Evolutionary conservation across 1,140 invertebrate genomes (phyloP).

Genomic region (Macrocentrus cingulum): DNA sequence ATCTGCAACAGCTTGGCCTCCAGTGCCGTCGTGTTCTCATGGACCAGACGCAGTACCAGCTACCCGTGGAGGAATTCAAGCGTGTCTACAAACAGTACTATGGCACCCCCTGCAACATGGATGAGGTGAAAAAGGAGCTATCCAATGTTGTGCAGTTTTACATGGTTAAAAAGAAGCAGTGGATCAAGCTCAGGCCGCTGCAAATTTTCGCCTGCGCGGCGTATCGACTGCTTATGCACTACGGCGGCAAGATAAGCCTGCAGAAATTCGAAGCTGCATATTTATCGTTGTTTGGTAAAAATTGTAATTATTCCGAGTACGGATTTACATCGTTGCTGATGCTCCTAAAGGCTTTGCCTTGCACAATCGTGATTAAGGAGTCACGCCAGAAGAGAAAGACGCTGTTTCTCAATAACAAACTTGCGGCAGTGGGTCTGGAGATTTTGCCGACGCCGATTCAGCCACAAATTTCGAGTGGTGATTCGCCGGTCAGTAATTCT

Average conservation of each 20-base stretch:
- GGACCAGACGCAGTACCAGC: slow-evolving; percentile 58
- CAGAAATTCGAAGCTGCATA: slow-evolving; percentile 63
- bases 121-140: slow-evolving; percentile 58
- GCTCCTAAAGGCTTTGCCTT: slow-evolving; percentile 63
- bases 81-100: slow-evolving; percentile 57
- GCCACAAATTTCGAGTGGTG: slow-evolving; percentile 50
- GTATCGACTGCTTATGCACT: slow-evolving; percentile 60
- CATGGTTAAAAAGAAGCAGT: slow-evolving; percentile 41
- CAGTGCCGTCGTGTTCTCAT: slow-evolving; percentile 63
- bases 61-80: slow-evolving; percentile 58
- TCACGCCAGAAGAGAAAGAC: slow-evolving; percentile 49
- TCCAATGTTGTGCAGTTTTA: slow-evolving; percentile 49
- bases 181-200: slow-evolving; percentile 61
- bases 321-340: slow-evolving; percentile 59
- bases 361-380: slow-evolving; percentile 59
- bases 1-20: slow-evolving; percentile 54
- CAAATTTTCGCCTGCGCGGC: slow-evolving; percentile 64
- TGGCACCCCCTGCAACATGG: slow-evolving; percentile 54
- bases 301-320: slow-evolving; percentile 61
- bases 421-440: slow-evolving; percentile 46
- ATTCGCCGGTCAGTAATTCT: slow-evolving; percentile 49
- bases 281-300: slow-evolving; percentile 58
- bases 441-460: slow-evolving; percentile 36
- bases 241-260: slow-evolving; percentile 59
- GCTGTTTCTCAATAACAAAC: slow-evolving; percentile 54